These are phyloP conservation scores for Cepaea hortensis DNA, from an alignment of 2,888 invertebrate genomes.

Conservation along the genomic window DNA sequence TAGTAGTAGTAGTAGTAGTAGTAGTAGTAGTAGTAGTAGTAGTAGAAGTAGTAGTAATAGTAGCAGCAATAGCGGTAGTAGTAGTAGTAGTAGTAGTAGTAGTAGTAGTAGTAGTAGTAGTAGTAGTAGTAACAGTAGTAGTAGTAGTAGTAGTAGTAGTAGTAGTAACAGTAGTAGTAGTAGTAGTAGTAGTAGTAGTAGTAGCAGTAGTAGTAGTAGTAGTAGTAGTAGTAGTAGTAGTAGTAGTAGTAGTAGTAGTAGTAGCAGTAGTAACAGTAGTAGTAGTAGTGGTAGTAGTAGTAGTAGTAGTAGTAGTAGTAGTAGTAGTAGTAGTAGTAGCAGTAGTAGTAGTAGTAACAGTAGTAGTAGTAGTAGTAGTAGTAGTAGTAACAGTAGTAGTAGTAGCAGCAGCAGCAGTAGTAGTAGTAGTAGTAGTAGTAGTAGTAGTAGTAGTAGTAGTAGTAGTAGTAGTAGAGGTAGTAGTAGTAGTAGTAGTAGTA, in stretches of 20 bases:
- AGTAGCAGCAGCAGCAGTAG: not conserved
- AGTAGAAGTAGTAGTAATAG: not conserved
- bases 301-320: not conserved
- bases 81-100: not conserved
- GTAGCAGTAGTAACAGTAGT: not conserved
- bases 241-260: not conserved
- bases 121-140: not conserved
- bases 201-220: not conserved
- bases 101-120: not conserved
- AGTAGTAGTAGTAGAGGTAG: conserved; percentile 24
- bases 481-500: not conserved
- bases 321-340: not conserved
- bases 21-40: not conserved
- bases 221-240: not conserved
- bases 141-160: not conserved
- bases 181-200: not conserved
- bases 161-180: not conserved
- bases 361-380: conserved; percentile 11
- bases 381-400: conserved; percentile 25
- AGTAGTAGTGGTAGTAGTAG: not conserved
- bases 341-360: too few relatives aligned
- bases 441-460: conserved; percentile 13
- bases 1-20: not conserved
- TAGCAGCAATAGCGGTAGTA: not conserved
- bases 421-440: conserved; percentile 13